phyloP scores from a whole-genome alignment of 2,888 invertebrate genomes.

The Heliothis peltigera region DNA sequence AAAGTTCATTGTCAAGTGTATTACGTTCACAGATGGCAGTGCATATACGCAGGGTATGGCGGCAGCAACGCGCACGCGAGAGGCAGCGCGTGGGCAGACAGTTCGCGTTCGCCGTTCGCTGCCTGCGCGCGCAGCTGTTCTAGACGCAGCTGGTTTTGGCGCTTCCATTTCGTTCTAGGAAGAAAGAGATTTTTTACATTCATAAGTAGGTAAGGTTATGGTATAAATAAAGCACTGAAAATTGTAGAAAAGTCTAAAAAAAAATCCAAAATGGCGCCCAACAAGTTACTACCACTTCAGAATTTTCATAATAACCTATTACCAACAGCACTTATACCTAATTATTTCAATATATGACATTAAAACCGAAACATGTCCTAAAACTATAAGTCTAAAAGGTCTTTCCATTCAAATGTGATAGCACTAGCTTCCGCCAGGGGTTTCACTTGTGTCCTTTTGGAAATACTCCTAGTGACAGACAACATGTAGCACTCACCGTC shows the following conservation, averaged over 20 bases:
- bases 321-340: neutral
- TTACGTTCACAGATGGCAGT: conserved; percentile 80
- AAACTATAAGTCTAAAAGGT: too few species aligned
- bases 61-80: conserved; percentile 84
- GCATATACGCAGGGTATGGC: conserved; percentile 86
- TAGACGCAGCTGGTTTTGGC: conserved; percentile 95
- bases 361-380: too few species aligned
- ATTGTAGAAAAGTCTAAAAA: too few species aligned
- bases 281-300: neutral
- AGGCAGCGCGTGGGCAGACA: conserved; percentile 81
- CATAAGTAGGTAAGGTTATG: too few species aligned
- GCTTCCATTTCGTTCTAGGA: conserved; percentile 95
- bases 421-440: too few species aligned
- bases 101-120: conserved; percentile 91
- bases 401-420: too few species aligned
- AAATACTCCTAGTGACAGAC: too few species aligned
- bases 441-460: too few species aligned
- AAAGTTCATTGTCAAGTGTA: neutral
- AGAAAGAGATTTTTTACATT: neutral
- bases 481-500: conserved; percentile 90
- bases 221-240: too few species aligned
- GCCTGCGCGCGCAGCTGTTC: conserved; percentile 96
- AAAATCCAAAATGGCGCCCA: neutral
- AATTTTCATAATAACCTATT: neutral
- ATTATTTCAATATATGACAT: neutral